These are phyloP conservation scores for Trachops cirrhosus DNA, from an alignment of 2,797 vertebrate species.

Conservation along the genomic window DNA sequence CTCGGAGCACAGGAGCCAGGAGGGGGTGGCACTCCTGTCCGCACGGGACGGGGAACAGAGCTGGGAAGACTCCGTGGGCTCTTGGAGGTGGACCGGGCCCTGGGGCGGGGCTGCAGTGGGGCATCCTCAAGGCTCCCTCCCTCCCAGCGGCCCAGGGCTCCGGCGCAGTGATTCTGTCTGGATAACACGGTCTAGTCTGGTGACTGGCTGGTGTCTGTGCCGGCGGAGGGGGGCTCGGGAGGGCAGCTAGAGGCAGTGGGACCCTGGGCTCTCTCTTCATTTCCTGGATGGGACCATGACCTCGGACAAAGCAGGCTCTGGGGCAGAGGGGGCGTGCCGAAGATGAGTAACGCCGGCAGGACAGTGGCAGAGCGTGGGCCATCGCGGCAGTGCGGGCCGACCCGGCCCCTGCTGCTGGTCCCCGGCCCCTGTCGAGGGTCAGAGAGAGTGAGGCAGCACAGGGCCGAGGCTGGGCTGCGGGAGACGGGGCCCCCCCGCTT, in stretches of 20 bases:
- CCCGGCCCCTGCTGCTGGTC: neutral
- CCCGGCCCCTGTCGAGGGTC: neutral
- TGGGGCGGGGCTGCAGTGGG: accelerated
- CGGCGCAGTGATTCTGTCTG: neutral
- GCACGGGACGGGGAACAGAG: neutral
- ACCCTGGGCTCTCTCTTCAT: neutral
- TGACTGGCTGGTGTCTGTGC: neutral
- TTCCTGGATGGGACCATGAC: neutral
- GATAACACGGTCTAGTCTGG: neutral
- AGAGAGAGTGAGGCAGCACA: neutral
- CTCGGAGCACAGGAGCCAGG: neutral
- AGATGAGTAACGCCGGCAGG: accelerated
- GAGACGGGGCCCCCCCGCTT: too few species aligned
- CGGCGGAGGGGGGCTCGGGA: accelerated
- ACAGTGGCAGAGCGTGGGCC: neutral
- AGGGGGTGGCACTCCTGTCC: accelerated
- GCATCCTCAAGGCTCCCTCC: neutral
- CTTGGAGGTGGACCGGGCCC: neutral
- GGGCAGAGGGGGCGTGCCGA: neutral
- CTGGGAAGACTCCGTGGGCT: neutral
- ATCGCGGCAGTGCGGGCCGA: accelerated
- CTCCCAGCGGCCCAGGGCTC: neutral
- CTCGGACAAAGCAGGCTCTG: neutral
- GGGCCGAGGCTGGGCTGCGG: accelerated
- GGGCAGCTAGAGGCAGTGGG: neutral